Base-by-base conservation (phyloP, 2,113 vertebrate species). In the Scytalopus superciliaris region DNA sequence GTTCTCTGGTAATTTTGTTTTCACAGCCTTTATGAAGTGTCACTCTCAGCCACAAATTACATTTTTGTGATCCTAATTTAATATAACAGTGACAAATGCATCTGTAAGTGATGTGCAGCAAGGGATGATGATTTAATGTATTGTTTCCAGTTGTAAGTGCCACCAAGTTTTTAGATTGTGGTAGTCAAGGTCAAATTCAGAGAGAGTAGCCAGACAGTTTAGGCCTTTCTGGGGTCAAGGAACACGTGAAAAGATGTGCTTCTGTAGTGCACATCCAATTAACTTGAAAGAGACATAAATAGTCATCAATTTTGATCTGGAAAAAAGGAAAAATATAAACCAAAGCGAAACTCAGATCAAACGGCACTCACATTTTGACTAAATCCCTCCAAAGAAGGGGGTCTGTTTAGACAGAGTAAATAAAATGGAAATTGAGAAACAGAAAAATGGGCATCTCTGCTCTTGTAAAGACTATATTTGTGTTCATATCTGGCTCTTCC, bases 31-130 rank as follows among this genome's bases (percentile, higher is more conserved):
- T 86, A 75, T 78, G 39, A 74, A 74, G 49, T 81, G 66, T 59
- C 68, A 63, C 4, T 81, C 56, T 52, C 64, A 68, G 42, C 33
- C 27, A 33, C 70, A 89, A 84, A 77, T 87, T 55, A 33, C 1
- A 2, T 75, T 87, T 93, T 67, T 64, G 39, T 68, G 66, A 91
- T 82, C 45, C 74, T 87, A 81, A 75, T 95, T 87, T 81, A 81
- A 81, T 78, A 2, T 35, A 91, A 21, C 42, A 45, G 23, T 67
- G 73, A 84, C 44, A 78, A 89, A 91, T 81, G 52, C 31, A 23
- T 60, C 74, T 85, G 9, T 91, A 97, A 75, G 31, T 82, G 66
- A 75, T 68, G 56, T 70, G 70, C 19, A 87, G 76, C 31, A 87
- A 80, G 42, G 28, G 23, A 33, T 59, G 80, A 87, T 77, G 69